Conservation (phyloP, 2,888 invertebrate species). For the Ectropis crepuscularia region DNA sequence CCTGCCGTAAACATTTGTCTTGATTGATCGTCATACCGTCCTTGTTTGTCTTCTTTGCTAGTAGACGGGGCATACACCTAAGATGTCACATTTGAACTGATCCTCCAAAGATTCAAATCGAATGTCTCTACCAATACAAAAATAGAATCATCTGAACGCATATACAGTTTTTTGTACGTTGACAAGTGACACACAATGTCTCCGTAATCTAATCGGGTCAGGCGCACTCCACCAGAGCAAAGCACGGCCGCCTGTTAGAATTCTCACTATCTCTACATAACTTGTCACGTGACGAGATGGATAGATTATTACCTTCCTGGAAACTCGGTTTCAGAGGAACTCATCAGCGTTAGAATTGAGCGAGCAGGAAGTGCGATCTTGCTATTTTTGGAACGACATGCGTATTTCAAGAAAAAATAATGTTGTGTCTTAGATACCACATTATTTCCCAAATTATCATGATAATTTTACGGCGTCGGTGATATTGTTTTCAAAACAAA, state of each 20-base stretch:
- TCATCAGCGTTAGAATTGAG: conserved; percentile 13
- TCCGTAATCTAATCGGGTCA: conserved; percentile 71
- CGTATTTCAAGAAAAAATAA: neutral
- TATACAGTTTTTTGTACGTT: conserved; percentile 58
- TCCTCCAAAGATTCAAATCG: neutral
- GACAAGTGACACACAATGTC: conserved; percentile 75
- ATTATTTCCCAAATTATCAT: too few species aligned
- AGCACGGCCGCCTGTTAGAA: conserved; percentile 46
- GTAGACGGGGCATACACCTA: too few species aligned
- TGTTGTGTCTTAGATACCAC: too few species aligned
- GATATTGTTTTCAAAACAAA: too few species aligned
- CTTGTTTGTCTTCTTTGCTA: too few species aligned
- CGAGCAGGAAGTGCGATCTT: conserved; percentile 3
- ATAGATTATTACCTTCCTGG: conserved; percentile 29
- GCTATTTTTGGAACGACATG: conserved; percentile 6
- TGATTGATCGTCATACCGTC: too few species aligned
- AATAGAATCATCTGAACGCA: conserved; percentile 36
- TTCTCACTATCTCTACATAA: conserved; percentile 32
- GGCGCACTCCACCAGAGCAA: conserved; percentile 46
- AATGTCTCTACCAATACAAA: neutral
- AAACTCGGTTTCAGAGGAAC: conserved; percentile 23
- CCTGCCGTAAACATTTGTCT: too few species aligned
- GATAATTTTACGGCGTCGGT: too few species aligned
- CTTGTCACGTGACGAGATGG: conserved; percentile 19
- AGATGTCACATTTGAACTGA: too few species aligned